Conservation (phyloP, 2,888 invertebrate species). For the Calameuta idolon region DNA sequence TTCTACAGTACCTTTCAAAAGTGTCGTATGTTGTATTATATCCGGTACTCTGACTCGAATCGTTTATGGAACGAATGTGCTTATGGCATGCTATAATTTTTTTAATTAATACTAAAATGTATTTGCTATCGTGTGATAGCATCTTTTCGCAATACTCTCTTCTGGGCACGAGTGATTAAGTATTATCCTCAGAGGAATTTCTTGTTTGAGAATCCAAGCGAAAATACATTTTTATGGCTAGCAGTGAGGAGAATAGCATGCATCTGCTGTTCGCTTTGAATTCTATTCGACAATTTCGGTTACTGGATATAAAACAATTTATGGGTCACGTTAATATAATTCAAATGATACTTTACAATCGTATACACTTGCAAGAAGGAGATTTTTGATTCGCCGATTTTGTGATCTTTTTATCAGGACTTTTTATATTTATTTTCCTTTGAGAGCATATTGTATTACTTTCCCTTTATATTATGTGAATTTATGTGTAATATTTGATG, state of each 20-base stretch:
- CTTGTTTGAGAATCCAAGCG: conserved; percentile 7
- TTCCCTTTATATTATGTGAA: neutral
- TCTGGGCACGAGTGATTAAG: conserved; percentile 6
- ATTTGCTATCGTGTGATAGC: neutral
- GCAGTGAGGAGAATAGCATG: conserved; percentile 3
- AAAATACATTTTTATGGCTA: conserved; percentile 8
- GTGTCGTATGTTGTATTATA: neutral
- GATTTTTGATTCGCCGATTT: neutral
- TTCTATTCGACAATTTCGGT: neutral
- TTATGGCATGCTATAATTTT: neutral
- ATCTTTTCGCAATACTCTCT: neutral
- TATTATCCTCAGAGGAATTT: conserved; percentile 7
- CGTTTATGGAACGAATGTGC: conserved; percentile 1
- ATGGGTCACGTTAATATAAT: neutral
- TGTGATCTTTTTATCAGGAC: neutral
- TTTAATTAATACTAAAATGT: conserved; percentile 9
- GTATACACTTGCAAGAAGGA: neutral
- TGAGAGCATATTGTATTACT: neutral
- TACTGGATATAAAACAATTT: neutral
- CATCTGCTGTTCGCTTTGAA: conserved; percentile 8
- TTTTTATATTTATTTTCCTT: neutral
- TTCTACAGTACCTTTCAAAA: neutral
- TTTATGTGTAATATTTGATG: neutral
- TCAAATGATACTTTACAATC: neutral
- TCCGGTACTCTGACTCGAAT: neutral